Evolutionary conservation across 53 echinoderm and acorn worm species (phyloP).

Genomic region (Holothuria leucospilota): DNA sequence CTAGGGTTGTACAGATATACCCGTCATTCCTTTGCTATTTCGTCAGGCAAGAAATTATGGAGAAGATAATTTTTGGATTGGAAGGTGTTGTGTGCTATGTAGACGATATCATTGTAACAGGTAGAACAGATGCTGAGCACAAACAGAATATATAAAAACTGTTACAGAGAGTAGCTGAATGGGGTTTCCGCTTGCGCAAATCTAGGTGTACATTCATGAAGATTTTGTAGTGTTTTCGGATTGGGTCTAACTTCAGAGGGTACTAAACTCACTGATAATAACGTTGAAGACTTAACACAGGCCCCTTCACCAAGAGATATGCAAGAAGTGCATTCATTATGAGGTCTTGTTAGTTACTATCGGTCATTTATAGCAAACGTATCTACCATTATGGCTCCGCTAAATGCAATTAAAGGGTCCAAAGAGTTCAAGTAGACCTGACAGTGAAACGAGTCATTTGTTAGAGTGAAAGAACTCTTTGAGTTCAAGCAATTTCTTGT

Average conservation of each 20-base stretch:
- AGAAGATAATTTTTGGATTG: conserved; percentile 7
- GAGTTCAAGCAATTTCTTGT: conserved; percentile 16
- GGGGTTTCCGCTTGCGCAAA: conserved; percentile 2
- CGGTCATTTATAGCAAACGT: background rate
- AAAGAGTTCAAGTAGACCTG: conserved; percentile 14
- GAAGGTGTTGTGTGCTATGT: conserved; percentile 16
- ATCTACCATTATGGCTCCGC: background rate
- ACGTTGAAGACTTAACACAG: background rate
- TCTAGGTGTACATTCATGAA: conserved; percentile 13
- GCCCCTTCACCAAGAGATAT: conserved; percentile 15
- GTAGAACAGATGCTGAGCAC: conserved; percentile 11
- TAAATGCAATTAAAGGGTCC: background rate
- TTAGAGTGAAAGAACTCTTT: too few species aligned
- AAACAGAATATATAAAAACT: background rate
- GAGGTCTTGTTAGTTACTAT: conserved; percentile 2
- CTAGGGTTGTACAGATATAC: conserved; percentile 18
- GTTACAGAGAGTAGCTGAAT: conserved; percentile 10
- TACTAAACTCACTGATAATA: too few species aligned
- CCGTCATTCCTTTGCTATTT: too few species aligned
- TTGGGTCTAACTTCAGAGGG: background rate
- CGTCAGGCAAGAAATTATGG: conserved; percentile 15
- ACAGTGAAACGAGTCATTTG: conserved; percentile 3
- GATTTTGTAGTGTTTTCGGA: conserved; percentile 17
- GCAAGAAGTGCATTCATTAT: conserved; percentile 11
- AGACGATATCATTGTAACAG: conserved; percentile 14